Evolutionary conservation across 2,797 vertebrate species (phyloP).

Genomic region (Gephyroberyx darwinii): DNA sequence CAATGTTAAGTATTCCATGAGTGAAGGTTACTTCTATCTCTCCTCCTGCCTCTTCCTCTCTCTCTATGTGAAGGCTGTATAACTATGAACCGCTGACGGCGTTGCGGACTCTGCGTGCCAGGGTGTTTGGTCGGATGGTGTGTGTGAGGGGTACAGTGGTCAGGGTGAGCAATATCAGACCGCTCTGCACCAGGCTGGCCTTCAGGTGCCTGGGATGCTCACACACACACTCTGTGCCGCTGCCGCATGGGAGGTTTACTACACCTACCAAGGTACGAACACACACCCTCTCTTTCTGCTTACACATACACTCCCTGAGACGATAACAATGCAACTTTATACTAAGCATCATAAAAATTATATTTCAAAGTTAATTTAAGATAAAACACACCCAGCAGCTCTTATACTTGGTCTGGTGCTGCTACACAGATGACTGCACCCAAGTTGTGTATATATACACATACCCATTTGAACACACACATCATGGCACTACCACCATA

Average conservation of each 20-base stretch:
- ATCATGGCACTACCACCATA: too few species aligned
- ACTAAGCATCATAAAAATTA: too few species aligned
- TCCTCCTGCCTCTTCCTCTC: not conserved
- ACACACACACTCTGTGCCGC: conserved; percentile 82
- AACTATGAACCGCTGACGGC: conserved; percentile 93
- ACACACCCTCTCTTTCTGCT: not conserved
- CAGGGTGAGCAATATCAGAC: conserved; percentile 93
- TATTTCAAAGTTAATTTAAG: not conserved
- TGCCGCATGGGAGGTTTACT: conserved; percentile 91
- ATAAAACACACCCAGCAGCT: not conserved
- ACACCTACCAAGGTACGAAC: conserved; percentile 88
- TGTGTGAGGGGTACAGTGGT: conserved; percentile 92
- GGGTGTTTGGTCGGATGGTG: conserved; percentile 91
- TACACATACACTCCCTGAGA: not conserved
- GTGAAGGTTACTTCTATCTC: not conserved
- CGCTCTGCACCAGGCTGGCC: conserved; percentile 91
- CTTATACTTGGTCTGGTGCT: not conserved
- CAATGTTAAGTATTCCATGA: not conserved
- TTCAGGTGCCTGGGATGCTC: conserved; percentile 89
- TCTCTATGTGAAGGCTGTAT: conserved; percentile 83
- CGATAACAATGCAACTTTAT: too few species aligned
- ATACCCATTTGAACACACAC: too few species aligned
- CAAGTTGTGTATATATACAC: too few species aligned
- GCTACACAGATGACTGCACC: not conserved
- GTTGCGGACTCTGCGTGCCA: conserved; percentile 89